Conservation (phyloP, 2,113 vertebrate species). For the Dissostichus mawsoni region DNA sequence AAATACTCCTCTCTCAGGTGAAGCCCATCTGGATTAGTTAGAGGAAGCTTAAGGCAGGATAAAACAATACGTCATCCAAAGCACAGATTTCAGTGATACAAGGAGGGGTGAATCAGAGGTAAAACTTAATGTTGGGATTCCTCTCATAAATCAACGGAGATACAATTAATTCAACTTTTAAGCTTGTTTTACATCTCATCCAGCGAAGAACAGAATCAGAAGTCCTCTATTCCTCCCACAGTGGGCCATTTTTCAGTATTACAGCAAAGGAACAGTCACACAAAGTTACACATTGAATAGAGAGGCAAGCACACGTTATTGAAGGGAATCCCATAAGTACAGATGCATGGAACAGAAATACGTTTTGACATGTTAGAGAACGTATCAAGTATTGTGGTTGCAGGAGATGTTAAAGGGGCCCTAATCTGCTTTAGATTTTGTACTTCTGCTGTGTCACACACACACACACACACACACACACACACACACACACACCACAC, state of each 20-base stretch:
- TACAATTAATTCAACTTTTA: too few species aligned
- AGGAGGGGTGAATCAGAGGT: conserved; percentile 13
- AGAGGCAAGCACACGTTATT: too few species aligned
- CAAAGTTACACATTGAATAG: too few species aligned
- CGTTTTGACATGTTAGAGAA: conserved; percentile 4
- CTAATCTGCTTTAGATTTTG: too few species aligned
- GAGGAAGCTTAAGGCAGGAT: conserved; percentile 29
- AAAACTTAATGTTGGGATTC: conserved; percentile 2
- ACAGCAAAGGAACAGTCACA: too few species aligned
- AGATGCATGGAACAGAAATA: not conserved
- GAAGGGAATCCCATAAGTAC: too few species aligned
- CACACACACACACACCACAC: conserved; percentile 9
- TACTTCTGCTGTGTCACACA: not conserved
- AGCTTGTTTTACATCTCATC: too few species aligned
- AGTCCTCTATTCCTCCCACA: too few species aligned
- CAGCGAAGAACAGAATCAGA: too few species aligned
- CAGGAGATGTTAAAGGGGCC: too few species aligned
- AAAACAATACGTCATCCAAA: conserved; percentile 37
- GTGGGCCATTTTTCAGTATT: too few species aligned
- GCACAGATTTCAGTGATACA: not conserved
- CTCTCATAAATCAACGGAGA: conserved; percentile 16
- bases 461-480: not conserved
- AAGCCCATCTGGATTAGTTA: conserved; percentile 13
- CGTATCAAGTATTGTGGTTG: too few species aligned
- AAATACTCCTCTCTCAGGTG: conserved; percentile 41